Conservation (phyloP, 2,888 invertebrate genomes). For the Asteroscopus sphinx region DNA sequence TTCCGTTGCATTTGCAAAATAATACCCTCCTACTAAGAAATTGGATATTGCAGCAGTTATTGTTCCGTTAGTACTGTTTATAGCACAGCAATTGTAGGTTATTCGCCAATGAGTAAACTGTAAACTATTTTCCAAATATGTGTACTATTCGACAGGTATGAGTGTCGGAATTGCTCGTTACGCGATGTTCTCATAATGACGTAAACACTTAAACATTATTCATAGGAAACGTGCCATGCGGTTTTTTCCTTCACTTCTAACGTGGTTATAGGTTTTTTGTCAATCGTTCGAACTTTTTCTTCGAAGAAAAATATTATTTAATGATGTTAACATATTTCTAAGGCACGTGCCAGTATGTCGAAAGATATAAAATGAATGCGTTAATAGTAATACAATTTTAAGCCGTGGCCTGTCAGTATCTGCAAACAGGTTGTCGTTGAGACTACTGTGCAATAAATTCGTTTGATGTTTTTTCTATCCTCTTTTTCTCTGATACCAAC, state of each 20-base stretch:
- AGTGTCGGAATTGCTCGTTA: slow-evolving; percentile 43
- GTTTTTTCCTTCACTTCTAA: slow-evolving; percentile 41
- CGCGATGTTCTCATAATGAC: slow-evolving; percentile 51
- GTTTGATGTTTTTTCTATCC: too few species aligned
- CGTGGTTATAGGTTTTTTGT: slow-evolving; percentile 25
- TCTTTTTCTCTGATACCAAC: too few species aligned
- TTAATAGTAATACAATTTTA: not conserved
- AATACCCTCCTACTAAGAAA: slow-evolving; percentile 37
- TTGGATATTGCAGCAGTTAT: slow-evolving; percentile 47
- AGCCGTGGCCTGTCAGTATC: too few species aligned
- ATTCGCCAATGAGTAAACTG: slow-evolving; percentile 37
- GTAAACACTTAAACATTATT: slow-evolving; percentile 44
- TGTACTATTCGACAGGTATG: slow-evolving; percentile 30
- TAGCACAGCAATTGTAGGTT: slow-evolving; percentile 38
- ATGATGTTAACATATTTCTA: slow-evolving; percentile 37
- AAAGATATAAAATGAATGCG: slow-evolving; percentile 43
- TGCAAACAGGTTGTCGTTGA: slow-evolving; percentile 18
- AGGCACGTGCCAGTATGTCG: slow-evolving; percentile 42
- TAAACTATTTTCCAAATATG: slow-evolving; percentile 39
- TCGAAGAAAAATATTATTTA: slow-evolving; percentile 33
- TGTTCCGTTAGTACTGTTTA: slow-evolving; percentile 36
- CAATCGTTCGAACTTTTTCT: slow-evolving; percentile 38
- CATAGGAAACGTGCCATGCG: slow-evolving; percentile 41
- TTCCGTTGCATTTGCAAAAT: slow-evolving; percentile 48
- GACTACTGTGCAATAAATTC: too few species aligned